Conservation (phyloP, 92 coral and sea anemone genomes). For the Meandrina meandrites region DNA sequence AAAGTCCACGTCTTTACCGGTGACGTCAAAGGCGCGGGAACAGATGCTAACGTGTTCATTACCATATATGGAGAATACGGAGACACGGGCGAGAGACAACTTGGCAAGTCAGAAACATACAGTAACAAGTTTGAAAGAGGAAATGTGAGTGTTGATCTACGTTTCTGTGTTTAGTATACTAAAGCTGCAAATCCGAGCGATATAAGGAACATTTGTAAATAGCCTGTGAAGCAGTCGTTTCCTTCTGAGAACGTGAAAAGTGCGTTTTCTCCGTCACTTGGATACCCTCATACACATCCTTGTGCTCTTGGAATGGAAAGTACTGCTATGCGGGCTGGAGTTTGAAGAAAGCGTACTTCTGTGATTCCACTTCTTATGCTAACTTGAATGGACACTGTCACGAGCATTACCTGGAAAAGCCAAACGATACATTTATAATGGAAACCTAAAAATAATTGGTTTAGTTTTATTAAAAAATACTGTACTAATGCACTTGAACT, state of each 20-base stretch:
- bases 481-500: no score
- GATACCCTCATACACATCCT: neutral
- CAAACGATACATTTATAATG: no score
- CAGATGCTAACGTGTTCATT: constrained; percentile 91
- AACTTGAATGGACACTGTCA: no score
- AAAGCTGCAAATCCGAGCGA: neutral
- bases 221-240: neutral
- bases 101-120: constrained; percentile 84
- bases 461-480: no score
- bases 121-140: constrained; percentile 93
- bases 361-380: no score
- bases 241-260: neutral
- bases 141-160: constrained; percentile 56
- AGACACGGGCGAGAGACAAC: constrained; percentile 93
- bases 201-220: neutral
- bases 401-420: no score
- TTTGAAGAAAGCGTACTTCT: no score
- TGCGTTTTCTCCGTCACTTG: neutral
- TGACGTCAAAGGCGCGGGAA: constrained; percentile 88
- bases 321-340: neutral
- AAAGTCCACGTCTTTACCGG: constrained; percentile 95
- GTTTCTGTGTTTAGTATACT: neutral
- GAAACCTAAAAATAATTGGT: no score
- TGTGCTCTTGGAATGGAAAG: neutral
- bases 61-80: constrained; percentile 93